Percentiles rank a stretch among this genome's conserved stretches.
These are phyloP conservation scores for Cyclina sinensis DNA, from an alignment of 1,140 invertebrate species.

Conservation along the genomic window DNA sequence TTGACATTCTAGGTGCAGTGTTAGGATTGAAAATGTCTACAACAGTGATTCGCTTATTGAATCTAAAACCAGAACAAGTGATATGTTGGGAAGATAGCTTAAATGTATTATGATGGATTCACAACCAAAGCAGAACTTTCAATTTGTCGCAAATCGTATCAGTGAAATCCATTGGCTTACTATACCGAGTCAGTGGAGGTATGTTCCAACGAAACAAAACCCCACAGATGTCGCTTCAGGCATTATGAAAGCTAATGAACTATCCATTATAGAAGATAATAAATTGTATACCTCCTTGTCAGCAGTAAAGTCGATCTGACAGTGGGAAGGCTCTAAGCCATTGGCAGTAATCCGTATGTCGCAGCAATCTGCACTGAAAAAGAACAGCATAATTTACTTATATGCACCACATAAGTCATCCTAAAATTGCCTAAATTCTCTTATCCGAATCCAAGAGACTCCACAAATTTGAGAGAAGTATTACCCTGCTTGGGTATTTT, in stretches of 20 bases:
- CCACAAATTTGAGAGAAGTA: no score
- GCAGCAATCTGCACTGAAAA: no score
- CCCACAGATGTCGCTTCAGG: conserved; percentile 56
- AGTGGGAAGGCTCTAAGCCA: no score
- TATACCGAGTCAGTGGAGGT: conserved; percentile 54
- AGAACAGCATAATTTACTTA: no score
- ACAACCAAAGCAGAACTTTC: conserved; percentile 16
- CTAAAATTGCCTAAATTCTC: no score
- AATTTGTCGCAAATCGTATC: conserved; percentile 58
- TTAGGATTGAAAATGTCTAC: conserved; percentile 45
- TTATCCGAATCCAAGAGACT: no score
- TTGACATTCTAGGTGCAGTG: conserved; percentile 26
- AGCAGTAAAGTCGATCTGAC: no score
- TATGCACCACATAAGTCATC: no score
- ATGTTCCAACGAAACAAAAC: conserved; percentile 57
- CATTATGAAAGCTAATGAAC: neutral
- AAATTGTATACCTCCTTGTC: no score
- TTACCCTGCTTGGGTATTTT: no score
- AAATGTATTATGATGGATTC: conserved; percentile 68
- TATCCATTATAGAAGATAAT: no score
- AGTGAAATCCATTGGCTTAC: conserved; percentile 22
- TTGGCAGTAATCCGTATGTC: no score
- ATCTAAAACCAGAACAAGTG: neutral
- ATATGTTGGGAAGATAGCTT: conserved; percentile 60
- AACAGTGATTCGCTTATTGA: conserved; percentile 19